Evolutionary conservation across 2,888 invertebrate genomes (phyloP).

Genomic region (Petrolisthes cinctipes): DNA sequence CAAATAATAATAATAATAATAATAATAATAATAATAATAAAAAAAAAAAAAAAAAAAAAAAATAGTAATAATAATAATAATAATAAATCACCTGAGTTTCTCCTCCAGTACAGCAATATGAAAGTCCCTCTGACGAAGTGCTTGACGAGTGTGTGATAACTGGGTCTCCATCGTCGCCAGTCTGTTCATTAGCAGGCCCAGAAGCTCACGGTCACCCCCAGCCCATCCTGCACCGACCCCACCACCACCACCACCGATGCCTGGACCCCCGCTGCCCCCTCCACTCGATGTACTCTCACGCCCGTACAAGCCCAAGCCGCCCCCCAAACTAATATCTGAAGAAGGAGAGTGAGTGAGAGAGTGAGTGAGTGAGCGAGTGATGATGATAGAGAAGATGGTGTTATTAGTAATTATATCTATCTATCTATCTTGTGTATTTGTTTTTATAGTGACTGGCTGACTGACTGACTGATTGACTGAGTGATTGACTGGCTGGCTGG

Average conservation of each 20-base stretch:
- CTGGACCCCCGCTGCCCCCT: neutral
- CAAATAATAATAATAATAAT: neutral
- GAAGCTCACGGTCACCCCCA: constrained; percentile 46
- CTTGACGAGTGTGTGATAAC: constrained; percentile 58
- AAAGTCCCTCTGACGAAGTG: constrained; percentile 58
- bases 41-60: neutral
- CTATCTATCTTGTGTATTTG: neutral
- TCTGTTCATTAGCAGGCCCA: constrained; percentile 51
- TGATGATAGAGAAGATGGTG: too few species aligned
- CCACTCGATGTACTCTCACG: neutral
- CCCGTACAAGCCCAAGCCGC: neutral
- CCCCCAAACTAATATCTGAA: constrained; percentile 23
- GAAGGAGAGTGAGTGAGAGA: neutral
- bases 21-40: neutral
- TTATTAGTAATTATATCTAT: neutral
- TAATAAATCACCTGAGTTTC: constrained; percentile 49
- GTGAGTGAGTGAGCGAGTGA: neutral
- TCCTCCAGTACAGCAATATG: constrained; percentile 63
- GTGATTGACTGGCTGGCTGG: too few species aligned
- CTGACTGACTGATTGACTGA: too few species aligned
- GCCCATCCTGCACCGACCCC: constrained; percentile 21
- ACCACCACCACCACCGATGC: neutral
- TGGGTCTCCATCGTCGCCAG: constrained; percentile 58
- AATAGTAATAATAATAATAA: neutral
- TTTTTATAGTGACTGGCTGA: neutral